phyloP scores from a whole-genome alignment of 2,888 invertebrate genomes.

The Eutolmus rufibarbis region DNA sequence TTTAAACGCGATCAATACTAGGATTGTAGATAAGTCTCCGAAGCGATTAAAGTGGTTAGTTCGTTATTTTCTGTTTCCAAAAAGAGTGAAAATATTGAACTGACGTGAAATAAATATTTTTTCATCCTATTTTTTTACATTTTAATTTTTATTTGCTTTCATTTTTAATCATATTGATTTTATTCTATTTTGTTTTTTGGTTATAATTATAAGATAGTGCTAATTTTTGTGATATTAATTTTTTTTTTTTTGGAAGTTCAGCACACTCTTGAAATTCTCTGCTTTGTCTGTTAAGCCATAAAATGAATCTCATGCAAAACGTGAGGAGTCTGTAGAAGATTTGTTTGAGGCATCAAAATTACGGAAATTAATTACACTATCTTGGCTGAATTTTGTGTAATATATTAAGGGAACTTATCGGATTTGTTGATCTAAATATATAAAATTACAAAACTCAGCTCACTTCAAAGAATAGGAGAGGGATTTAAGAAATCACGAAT shows the following conservation, averaged over 20 bases:
- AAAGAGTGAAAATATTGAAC: neutral
- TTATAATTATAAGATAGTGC: neutral
- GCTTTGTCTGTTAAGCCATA: no score
- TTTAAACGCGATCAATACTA: slow-evolving; percentile 20
- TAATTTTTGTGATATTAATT: neutral
- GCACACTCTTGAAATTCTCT: no score
- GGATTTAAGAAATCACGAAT: no score
- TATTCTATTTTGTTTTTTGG: neutral
- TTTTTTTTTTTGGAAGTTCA: neutral
- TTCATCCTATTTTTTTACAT: neutral
- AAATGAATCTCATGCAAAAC: neutral
- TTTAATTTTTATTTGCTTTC: neutral
- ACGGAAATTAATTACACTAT: no score
- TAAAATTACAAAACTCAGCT: neutral
- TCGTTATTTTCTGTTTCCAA: neutral
- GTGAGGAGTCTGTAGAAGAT: neutral
- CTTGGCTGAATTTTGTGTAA: no score
- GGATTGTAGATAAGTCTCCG: slow-evolving; percentile 26
- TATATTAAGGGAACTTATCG: neutral
- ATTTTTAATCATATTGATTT: neutral
- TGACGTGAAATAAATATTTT: neutral
- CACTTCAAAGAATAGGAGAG: no score
- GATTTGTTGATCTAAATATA: neutral
- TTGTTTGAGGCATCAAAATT: neutral
- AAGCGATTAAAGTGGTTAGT: slow-evolving; percentile 28